Percentiles rank a stretch among this genome's conserved stretches.
Conservation (phyloP, 1,140 invertebrate species). For the Adoxophyes honmai region DNA sequence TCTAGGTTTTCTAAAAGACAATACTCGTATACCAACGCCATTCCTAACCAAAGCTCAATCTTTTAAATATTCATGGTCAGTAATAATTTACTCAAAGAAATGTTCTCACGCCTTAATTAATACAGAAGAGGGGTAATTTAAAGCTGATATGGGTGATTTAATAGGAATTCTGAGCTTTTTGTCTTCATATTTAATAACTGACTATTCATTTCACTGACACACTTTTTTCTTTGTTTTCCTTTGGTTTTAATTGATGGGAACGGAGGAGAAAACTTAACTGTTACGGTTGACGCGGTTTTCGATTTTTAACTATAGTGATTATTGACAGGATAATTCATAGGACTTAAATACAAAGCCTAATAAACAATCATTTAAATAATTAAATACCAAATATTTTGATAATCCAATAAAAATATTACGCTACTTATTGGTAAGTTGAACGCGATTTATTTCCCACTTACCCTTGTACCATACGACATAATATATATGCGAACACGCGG, state of each 20-base stretch:
- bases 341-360: no score
- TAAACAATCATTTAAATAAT: no score
- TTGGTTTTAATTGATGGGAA: background rate
- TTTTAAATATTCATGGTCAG: background rate
- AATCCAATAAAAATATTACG: no score
- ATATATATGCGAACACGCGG: no score
- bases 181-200: background rate
- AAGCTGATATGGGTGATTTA: conserved; percentile 36
- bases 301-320: no score
- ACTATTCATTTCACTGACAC: background rate
- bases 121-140: conserved; percentile 51
- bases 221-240: background rate
- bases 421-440: no score
- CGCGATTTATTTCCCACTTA: no score
- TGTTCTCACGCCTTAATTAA: conserved; percentile 52
- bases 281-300: background rate
- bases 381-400: no score
- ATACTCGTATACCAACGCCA: background rate
- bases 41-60: background rate
- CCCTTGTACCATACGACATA: no score
- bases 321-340: no score
- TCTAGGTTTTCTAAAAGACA: background rate
- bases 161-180: conserved; percentile 25
- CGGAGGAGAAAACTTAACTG: background rate
- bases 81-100: conserved; percentile 26